A percentile compares a stretch with the other conserved stretches of the same genome.
phyloP scores from a whole-genome alignment of 2,888 invertebrate genomes.

The Xanthia icteritia region DNA sequence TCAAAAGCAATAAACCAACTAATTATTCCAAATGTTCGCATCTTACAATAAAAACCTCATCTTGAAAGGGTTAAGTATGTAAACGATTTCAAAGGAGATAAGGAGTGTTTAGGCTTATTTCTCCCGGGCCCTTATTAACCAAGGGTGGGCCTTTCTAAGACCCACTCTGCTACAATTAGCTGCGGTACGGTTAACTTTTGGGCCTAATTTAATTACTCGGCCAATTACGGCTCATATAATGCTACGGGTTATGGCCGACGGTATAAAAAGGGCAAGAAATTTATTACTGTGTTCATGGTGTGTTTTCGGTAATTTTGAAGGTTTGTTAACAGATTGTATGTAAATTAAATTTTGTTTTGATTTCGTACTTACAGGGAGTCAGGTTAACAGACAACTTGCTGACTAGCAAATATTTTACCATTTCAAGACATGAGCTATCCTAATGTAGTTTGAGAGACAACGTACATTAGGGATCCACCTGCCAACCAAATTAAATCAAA shows the following conservation, averaged over 20 bases:
- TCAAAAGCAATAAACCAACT: constrained; percentile 24
- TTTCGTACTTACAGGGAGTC: not conserved
- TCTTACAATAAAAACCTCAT: constrained; percentile 59
- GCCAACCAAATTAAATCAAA: too few species aligned
- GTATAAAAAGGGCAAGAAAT: constrained; percentile 46
- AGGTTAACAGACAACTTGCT: not conserved
- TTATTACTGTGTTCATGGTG: constrained; percentile 42
- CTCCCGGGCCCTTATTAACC: constrained; percentile 48
- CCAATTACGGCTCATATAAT: constrained; percentile 58
- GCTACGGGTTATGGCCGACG: constrained; percentile 35
- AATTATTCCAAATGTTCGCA: constrained; percentile 51
- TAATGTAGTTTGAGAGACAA: not conserved
- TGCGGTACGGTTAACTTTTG: constrained; percentile 63
- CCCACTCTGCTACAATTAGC: constrained; percentile 60
- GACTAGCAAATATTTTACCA: not conserved
- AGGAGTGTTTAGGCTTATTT: constrained; percentile 59
- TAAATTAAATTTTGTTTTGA: not conserved
- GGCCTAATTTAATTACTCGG: constrained; percentile 70
- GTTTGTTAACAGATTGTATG: not conserved
- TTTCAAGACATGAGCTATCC: not conserved
- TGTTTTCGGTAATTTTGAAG: constrained; percentile 18
- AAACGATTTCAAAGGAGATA: constrained; percentile 67
- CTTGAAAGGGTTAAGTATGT: constrained; percentile 69
- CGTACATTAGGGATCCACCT: not conserved
- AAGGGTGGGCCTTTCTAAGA: constrained; percentile 45